These are phyloP conservation scores for Pomacea canaliculata DNA, from an alignment of 2,888 invertebrate genomes.

Conservation along the genomic window DNA sequence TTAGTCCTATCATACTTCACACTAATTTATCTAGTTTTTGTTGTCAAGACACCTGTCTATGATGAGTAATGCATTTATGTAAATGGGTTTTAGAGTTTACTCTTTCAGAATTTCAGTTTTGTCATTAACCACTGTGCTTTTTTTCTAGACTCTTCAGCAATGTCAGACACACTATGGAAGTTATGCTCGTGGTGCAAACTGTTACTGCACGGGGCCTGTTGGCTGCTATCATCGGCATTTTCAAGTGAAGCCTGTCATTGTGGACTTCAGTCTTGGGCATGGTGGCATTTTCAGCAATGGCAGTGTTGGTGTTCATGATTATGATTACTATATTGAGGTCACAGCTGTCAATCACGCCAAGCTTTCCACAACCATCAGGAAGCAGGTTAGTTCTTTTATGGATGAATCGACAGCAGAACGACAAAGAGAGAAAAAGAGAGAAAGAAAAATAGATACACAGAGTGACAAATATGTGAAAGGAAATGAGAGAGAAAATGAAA, in stretches of 20 bases:
- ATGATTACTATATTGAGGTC: conserved; percentile 47
- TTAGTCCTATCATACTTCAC: too few species aligned
- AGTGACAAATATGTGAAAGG: neutral
- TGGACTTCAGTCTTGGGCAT: conserved; percentile 3
- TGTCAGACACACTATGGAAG: conserved; percentile 34
- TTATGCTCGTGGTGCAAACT: conserved; percentile 39
- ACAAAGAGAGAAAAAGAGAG: neutral
- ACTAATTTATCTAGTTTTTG: too few species aligned
- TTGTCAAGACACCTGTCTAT: too few species aligned
- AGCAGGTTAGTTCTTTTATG: conserved; percentile 34
- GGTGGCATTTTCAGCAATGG: conserved; percentile 35
- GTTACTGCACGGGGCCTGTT: conserved; percentile 46
- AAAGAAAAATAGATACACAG: neutral
- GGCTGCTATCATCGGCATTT: conserved; percentile 49
- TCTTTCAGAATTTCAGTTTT: too few species aligned
- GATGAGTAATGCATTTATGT: too few species aligned
- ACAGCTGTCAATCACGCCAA: conserved; percentile 45
- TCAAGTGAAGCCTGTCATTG: conserved; percentile 35
- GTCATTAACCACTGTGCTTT: too few species aligned
- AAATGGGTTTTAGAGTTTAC: too few species aligned
- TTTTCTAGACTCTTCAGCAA: conserved; percentile 28
- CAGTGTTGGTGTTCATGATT: conserved; percentile 43
- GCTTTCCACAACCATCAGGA: conserved; percentile 33
- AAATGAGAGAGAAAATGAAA: neutral
- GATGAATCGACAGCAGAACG: neutral